Percentiles rank a stretch among this genome's conserved stretches.
These are phyloP conservation scores for Eumeta japonica DNA, from an alignment of 1,140 invertebrate species.

Conservation along the genomic window DNA sequence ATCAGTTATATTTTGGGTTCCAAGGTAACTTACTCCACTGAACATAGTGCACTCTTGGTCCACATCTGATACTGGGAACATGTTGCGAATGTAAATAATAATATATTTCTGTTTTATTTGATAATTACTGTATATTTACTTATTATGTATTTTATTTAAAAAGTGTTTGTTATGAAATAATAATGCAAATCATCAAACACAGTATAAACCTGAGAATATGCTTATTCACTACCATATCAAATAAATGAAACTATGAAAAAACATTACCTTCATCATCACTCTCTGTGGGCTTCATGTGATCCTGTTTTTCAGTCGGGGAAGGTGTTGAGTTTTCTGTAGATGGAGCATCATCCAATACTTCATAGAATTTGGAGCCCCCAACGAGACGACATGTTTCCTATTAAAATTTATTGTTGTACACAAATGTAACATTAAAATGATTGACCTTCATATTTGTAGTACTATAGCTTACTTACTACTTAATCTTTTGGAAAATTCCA, in stretches of 20 bases:
- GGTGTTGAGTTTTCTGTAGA: constrained; percentile 49
- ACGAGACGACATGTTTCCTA: constrained; percentile 50
- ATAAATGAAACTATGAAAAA: too few species aligned
- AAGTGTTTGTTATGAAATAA: too few species aligned
- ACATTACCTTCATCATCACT: constrained; percentile 65
- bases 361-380: constrained; percentile 52
- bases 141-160: too few species aligned
- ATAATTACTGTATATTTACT: neutral
- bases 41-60: constrained; percentile 89
- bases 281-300: constrained; percentile 72
- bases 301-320: constrained; percentile 69
- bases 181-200: too few species aligned
- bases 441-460: too few species aligned
- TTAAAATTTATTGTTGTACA: constrained; percentile 3
- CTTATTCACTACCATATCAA: too few species aligned
- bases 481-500: neutral
- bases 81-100: constrained; percentile 4
- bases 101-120: neutral
- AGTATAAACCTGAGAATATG: too few species aligned
- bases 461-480: too few species aligned
- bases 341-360: constrained; percentile 33
- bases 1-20: constrained; percentile 88
- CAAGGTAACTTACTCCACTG: constrained; percentile 91
- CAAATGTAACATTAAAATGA: too few species aligned
- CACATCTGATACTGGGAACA: constrained; percentile 65